Evolutionary conservation across 2,113 vertebrate genomes (phyloP), one percentile per base, ranked within the genome.

Genomic region (Gymnogyps californianus): DNA sequence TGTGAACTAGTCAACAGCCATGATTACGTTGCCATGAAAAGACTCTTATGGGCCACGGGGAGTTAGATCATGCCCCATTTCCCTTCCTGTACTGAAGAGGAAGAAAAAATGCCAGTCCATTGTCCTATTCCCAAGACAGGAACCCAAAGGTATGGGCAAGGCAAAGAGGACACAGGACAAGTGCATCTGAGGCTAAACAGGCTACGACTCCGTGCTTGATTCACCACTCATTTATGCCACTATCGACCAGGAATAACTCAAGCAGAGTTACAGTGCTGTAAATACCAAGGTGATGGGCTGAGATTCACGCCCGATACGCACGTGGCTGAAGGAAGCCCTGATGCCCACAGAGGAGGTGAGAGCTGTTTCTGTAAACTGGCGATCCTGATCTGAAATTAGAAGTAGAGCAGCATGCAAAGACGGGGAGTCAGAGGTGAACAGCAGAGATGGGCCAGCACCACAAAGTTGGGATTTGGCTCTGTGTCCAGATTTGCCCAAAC

Each of bases 181-280:
- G 70, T 55, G 80, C 38, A 52, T 84, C 65, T 52, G 34, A 77
- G 34, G 83, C 49, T 64, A 29, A 84, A 29, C 9, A 66, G n/a
- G 31, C 38, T 58, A 31, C 0, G 1, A 38, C 46, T 70, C 64
- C 12, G 0, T 19, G 26, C 36, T 82, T 36, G 70, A 29, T 72
- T 79, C 42, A 69, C 20, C 36, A 17, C n/a, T 79, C 26, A 2
- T 54, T 69, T 26, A 49, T 24, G 49, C 24, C 57, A 76, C 12
- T 18, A 9, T 16, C 7, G 13, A 54, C 14, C 49, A 72, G 46
- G 49, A 90, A 22, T 38, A 70, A 91, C 28, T 62, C 47, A 24
- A 61, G 44, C 31, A 57, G 67, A 36, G 67, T n/a, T 55, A 8
- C 46, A 64, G 72, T 6, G 67, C 42, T 78, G 42, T 28, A 42